Evolutionary conservation across 2,888 invertebrate genomes (phyloP), one percentile per base, ranked within the genome.

Genomic region (Rhamphomyia laevipes): DNA sequence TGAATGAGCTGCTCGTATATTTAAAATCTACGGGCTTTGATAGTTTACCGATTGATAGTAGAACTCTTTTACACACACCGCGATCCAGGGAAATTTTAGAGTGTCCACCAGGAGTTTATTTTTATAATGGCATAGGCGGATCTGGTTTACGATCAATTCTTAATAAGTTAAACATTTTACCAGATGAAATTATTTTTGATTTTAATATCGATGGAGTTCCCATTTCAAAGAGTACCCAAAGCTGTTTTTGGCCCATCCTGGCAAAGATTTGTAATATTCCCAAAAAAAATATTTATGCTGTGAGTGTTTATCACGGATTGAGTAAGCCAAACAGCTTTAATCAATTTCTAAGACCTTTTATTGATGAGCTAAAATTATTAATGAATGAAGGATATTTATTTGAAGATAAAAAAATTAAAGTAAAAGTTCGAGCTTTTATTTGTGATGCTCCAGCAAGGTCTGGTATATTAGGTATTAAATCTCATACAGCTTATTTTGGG

Each of bases 241-340:
- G 23, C 6, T 30, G 43, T 43, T 23, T 43, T 27, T 43, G 43
- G 43, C 11, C 15, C 5, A 43, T 43, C n/a, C 15, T 43, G n/a
- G 23, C 30, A 6, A 21, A 16, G 7, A 4, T 27, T 12, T 43
- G 23, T 43, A 43, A 27, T 27, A n/a, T 43, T 30, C 5, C 21
- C 2, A 21, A 21, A n/a, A 13, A 7, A 13, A 4, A 30, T 23
- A 43, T 43, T 27, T 38, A 41, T 30, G 15, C 27, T 10, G 17
- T 46, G 27, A 31, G 46, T 4, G 21, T 46, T 27, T 38, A 46
- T 40, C 46, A 46, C 40, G 46, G 46, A 12, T 38, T 16, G 21
- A 17, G 11, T 5, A 46, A 46, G 15, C 46, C 46, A 23, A 23
- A 18, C 13, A 23, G 13, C 18, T 42, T 42, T 30, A 43, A 40